Evolutionary conservation across 2,797 vertebrate genomes (phyloP).

Genomic region (Zonotrichia albicollis): DNA sequence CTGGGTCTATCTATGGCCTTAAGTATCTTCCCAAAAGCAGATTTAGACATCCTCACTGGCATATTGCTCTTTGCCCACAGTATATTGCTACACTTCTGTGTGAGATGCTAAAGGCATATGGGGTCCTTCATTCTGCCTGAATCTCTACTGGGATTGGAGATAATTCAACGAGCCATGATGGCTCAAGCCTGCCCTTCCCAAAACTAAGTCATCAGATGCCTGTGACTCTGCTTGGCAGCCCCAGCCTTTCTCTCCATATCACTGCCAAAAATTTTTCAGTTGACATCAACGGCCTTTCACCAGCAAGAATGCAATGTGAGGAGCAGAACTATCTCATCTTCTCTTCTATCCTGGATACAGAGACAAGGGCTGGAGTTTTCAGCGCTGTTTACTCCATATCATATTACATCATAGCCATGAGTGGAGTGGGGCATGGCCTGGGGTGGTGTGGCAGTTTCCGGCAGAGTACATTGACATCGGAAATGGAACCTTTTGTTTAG

Average conservation of each 20-base stretch:
- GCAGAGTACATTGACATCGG: background rate
- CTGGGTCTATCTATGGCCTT: background rate
- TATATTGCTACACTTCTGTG: background rate
- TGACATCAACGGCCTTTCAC: background rate
- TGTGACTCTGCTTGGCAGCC: background rate
- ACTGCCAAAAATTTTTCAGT: background rate
- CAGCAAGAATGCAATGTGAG: accelerated
- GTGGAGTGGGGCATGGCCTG: background rate
- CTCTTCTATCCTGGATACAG: background rate
- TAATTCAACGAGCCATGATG: accelerated
- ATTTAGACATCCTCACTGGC: background rate
- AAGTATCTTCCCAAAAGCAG: background rate
- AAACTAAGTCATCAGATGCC: background rate
- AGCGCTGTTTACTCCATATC: background rate
- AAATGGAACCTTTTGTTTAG: background rate
- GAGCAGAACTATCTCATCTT: background rate
- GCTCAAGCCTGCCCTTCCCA: background rate
- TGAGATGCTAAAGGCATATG: background rate
- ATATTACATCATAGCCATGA: background rate
- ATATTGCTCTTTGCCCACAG: background rate
- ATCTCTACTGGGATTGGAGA: background rate
- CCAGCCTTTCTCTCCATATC: background rate
- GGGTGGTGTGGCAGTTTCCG: background rate
- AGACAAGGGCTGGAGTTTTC: background rate
- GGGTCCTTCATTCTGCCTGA: background rate